phyloP scores from a whole-genome alignment of 2,888 invertebrate species.

The Amphipoea oculea region DNA sequence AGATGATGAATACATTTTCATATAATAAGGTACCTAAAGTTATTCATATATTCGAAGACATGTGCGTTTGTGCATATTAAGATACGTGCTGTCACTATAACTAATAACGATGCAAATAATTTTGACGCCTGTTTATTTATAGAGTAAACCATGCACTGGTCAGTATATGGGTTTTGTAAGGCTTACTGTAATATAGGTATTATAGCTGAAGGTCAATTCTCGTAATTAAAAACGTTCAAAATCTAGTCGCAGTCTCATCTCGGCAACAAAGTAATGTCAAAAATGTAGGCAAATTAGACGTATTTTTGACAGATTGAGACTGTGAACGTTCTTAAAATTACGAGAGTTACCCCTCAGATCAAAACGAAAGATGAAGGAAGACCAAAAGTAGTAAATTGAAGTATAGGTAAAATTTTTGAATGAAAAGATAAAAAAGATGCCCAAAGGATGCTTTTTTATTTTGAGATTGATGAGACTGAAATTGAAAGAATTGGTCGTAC shows the following conservation, averaged over 20 bases:
- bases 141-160: background rate
- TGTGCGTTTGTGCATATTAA: background rate
- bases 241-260: too few species aligned
- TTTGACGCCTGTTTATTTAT: background rate
- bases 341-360: too few species aligned
- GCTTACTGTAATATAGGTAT: background rate
- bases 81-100: background rate
- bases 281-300: too few species aligned
- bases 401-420: too few species aligned
- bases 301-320: too few species aligned
- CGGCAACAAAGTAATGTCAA: too few species aligned
- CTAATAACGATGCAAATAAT: background rate
- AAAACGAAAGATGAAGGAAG: background rate
- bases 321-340: too few species aligned
- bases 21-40: background rate
- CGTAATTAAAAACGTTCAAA: too few species aligned
- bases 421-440: too few species aligned
- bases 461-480: background rate
- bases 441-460: background rate
- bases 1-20: too few species aligned
- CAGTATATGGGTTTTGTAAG: background rate
- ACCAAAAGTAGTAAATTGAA: too few species aligned
- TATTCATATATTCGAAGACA: slow-evolving; percentile 16
- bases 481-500: background rate
- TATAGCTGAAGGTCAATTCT: too few species aligned